Percentiles rank a stretch among this genome's conserved stretches.
Evolutionary conservation across 2,797 vertebrate species (phyloP).

Genomic region (Denticeps clupeoides): DNA sequence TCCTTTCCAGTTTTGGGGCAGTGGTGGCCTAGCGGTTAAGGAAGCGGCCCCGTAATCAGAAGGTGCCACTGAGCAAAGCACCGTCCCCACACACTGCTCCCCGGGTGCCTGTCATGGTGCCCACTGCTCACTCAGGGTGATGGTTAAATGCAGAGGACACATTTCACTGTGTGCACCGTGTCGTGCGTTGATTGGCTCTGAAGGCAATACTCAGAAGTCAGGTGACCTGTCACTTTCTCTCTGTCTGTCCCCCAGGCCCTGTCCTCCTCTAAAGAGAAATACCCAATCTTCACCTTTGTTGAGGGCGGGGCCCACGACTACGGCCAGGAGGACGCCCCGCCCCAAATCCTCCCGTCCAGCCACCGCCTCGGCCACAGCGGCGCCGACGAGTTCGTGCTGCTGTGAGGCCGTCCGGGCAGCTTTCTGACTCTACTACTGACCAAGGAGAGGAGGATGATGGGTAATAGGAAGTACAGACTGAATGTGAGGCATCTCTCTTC

Average conservation of each 20-base stretch:
- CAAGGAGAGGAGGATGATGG: not conserved
- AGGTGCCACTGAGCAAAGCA: no score
- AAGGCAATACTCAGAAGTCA: no score
- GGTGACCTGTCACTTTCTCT: not conserved
- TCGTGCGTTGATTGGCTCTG: no score
- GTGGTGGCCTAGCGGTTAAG: no score
- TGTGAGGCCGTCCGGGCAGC: slow-evolving; percentile 58
- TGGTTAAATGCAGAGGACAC: no score
- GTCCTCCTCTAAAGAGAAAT: slow-evolving; percentile 68
- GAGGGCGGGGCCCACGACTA: slow-evolving; percentile 79
- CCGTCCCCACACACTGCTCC: no score
- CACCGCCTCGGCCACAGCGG: slow-evolving; percentile 46
- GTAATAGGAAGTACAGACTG: not conserved
- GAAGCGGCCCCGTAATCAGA: no score
- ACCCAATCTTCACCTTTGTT: slow-evolving; percentile 80
- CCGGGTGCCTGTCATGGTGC: no score
- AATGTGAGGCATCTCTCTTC: no score
- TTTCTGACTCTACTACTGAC: not conserved
- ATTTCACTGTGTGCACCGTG: no score
- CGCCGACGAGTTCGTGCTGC: slow-evolving; percentile 80
- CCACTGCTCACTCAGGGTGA: no score
- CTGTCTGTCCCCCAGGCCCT: slow-evolving; percentile 59
- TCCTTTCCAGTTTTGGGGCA: no score
- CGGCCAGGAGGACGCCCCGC: slow-evolving; percentile 40
- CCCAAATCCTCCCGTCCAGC: slow-evolving; percentile 48